Base-by-base conservation (phyloP, 1,140 invertebrate genomes). In the Sipha flava region DNA sequence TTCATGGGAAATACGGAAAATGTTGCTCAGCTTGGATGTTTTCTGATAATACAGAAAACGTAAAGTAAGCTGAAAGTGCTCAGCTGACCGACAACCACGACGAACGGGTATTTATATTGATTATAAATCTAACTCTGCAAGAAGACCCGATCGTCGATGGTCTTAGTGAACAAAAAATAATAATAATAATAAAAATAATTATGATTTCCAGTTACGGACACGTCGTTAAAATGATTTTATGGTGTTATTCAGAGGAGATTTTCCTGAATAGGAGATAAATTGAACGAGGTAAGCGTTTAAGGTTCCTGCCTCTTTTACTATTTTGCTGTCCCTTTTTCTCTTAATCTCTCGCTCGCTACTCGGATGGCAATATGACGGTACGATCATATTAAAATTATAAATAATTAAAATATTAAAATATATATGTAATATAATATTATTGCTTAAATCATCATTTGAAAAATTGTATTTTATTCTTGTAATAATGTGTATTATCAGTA, bases 211-310 rank as follows among this genome's bases (percentile, higher is more conserved):
- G n/a, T n/a, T n/a, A n/a, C n/a, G n/a, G n/a, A n/a, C n/a, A n/a
- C 37, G 40, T 45, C 31, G 23, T 3, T 16, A 5, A 59, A 5
- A 59, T 1, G 23, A 16, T 59, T 29, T 59, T 23, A 26, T 59
- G 54, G 16, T 59, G 26, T 12, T 34, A 31, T 59, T 59, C 23
- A 34, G 18, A n/a, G 29, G 3, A 34, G 29, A 62, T 62, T 21
- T 37, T 62, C 59, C 59, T 18, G 59, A 18, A 34, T 62, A 62
- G 59, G 18, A n/a, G 31, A 62, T 34, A 10, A 34, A 37, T 62
- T 34, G 59, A 62, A 62, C 59, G 59, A 62, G 59, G 59, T 62
- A 62, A 62, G 59, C 59, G 29, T 62, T 62, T 62, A 34, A 34
- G 34, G 59, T 34, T 34, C 34, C 59, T 62, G 59, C 59, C 31